A percentile compares a stretch with the other conserved stretches of the same genome.
Evolutionary conservation across 1,140 invertebrate species (phyloP).

Genomic region (Metopolophium dirhodum): DNA sequence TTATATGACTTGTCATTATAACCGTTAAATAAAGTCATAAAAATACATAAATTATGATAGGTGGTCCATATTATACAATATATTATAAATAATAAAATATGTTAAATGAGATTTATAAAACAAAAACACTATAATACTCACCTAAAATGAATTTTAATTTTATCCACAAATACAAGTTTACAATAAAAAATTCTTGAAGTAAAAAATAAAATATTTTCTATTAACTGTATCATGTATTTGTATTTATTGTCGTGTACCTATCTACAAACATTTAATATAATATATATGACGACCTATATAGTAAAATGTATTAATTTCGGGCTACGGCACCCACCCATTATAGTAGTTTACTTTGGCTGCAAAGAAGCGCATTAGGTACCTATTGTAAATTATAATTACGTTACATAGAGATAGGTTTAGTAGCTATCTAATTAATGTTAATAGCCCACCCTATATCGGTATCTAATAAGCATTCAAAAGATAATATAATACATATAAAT

Average conservation of each 20-base stretch:
- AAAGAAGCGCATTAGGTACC: background rate
- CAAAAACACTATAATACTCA: background rate
- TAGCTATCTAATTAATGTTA: too few relatives aligned
- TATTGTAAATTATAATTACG: background rate
- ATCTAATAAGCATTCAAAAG: background rate
- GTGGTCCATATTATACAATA: background rate
- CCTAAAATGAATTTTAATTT: background rate
- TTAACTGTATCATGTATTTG: background rate
- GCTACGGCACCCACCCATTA: background rate
- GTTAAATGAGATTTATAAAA: background rate
- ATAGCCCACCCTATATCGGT: too few relatives aligned
- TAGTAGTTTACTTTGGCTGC: background rate
- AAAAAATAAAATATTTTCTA: background rate
- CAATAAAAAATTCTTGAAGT: background rate
- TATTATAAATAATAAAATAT: background rate
- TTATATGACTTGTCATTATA: constrained; percentile 17
- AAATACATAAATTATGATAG: constrained; percentile 17
- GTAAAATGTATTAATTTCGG: background rate
- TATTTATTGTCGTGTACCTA: background rate
- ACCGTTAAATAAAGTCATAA: constrained; percentile 12
- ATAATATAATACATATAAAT: background rate
- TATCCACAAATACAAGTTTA: background rate
- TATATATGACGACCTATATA: background rate
- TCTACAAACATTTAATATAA: background rate
- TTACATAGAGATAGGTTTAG: background rate